phyloP scores from a whole-genome alignment of 2,888 invertebrate genomes.

The Aspidiotus rigidus region DNA sequence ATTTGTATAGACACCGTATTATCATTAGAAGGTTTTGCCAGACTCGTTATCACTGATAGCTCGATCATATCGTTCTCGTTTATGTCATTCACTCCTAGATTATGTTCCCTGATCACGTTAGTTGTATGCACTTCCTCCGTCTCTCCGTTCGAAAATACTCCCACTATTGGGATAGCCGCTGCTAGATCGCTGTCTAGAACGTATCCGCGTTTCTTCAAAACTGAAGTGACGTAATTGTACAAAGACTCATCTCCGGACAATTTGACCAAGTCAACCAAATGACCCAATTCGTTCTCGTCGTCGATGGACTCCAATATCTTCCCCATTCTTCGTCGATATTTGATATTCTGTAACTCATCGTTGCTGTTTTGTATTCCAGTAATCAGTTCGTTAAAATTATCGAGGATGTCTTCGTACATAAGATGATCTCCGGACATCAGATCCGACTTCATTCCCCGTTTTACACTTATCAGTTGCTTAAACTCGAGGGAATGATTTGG shows the following conservation, averaged over 20 bases:
- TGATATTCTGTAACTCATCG: background rate
- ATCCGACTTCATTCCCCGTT: background rate
- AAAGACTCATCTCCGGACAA: background rate
- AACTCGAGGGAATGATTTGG: background rate
- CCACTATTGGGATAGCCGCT: too few species aligned
- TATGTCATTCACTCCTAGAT: too few species aligned
- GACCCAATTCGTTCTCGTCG: background rate
- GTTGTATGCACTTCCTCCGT: too few species aligned
- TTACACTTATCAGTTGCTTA: background rate
- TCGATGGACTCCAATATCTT: background rate
- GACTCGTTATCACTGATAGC: too few species aligned
- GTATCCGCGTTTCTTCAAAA: slow-evolving; percentile 1
- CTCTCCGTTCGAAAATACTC: too few species aligned
- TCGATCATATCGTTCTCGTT: too few species aligned
- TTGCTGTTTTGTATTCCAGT: background rate
- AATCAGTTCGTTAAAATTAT: background rate
- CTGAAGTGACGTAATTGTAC: background rate
- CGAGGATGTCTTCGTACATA: background rate
- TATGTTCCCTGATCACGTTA: too few species aligned
- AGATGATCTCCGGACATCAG: background rate
- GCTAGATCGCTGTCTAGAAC: background rate
- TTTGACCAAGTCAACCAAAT: background rate
- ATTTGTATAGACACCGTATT: too few species aligned
- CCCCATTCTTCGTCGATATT: background rate
- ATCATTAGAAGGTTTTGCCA: too few species aligned